These are phyloP conservation scores for Arothron firmamentum DNA, from an alignment of 2,113 vertebrate genomes.

Conservation along the genomic window DNA sequence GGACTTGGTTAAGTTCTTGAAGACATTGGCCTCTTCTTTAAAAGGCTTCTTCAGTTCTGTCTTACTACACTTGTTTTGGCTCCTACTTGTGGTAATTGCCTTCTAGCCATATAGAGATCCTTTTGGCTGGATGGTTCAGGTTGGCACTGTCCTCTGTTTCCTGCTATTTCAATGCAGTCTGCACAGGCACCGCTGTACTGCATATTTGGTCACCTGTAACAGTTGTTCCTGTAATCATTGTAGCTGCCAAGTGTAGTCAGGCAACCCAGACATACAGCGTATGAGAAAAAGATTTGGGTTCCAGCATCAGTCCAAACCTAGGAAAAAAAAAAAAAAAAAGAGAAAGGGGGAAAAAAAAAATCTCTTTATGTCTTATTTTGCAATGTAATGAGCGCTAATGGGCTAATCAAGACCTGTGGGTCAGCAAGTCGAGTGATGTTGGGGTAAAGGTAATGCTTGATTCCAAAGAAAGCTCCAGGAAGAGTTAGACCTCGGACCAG, in stretches of 20 bases:
- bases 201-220: constrained; percentile 52
- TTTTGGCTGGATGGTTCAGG: too few relatives aligned
- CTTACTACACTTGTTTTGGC: too few relatives aligned
- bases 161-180: too few relatives aligned
- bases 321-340: background rate
- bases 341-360: background rate
- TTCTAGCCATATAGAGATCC: too few relatives aligned
- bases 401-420: constrained; percentile 76
- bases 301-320: constrained; percentile 75
- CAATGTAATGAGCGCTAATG: background rate
- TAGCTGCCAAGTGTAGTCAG: constrained; percentile 69
- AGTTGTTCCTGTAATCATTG: constrained; percentile 71
- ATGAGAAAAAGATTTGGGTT: constrained; percentile 72
- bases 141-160: too few relatives aligned
- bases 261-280: constrained; percentile 65
- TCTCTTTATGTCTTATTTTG: background rate
- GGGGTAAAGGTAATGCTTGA: constrained; percentile 86
- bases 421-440: constrained; percentile 79
- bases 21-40: too few relatives aligned
- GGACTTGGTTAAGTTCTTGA: too few relatives aligned
- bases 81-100: too few relatives aligned
- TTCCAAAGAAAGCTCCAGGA: constrained; percentile 80
- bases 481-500: constrained; percentile 82
- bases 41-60: too few relatives aligned
- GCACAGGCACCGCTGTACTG: background rate